These are phyloP conservation scores for Anarsia innoxiella DNA, from an alignment of 2,888 invertebrate genomes.

Conservation along the genomic window DNA sequence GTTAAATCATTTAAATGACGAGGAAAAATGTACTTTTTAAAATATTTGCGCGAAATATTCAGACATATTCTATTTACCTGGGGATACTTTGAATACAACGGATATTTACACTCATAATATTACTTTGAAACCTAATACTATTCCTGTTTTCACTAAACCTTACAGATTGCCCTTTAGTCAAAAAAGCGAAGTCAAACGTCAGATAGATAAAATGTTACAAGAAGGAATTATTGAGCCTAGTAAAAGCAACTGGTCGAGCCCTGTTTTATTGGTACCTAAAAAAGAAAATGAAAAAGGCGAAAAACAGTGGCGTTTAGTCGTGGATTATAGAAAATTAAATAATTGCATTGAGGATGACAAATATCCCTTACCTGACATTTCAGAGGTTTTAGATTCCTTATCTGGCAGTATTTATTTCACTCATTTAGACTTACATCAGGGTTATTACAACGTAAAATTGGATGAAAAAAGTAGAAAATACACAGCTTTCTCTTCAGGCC, in stretches of 20 bases:
- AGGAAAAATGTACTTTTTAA: conserved; percentile 10
- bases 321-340: too few species aligned
- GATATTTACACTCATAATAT: conserved; percentile 11
- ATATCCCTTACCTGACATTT: conserved; percentile 11
- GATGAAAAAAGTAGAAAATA: conserved; percentile 9
- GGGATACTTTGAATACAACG: conserved; percentile 10
- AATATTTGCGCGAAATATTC: too few species aligned
- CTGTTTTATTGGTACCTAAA: conserved; percentile 12
- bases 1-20: conserved; percentile 11
- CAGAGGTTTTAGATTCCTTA: conserved; percentile 9
- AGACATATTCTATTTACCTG: conserved; percentile 14
- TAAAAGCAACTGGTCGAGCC: conserved; percentile 11
- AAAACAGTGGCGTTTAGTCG: conserved; percentile 15
- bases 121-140: conserved; percentile 10
- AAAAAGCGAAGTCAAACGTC: conserved; percentile 12
- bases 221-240: conserved; percentile 11
- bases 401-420: conserved; percentile 9
- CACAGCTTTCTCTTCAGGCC: conserved; percentile 11
- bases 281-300: conserved; percentile 2
- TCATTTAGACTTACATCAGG: conserved; percentile 7
- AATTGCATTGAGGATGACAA: conserved; percentile 8
- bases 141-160: conserved; percentile 13
- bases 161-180: conserved; percentile 10
- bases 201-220: conserved; percentile 12
- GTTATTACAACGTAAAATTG: conserved; percentile 5